Conservation (phyloP, 1,140 invertebrate species). For the Pantala flavescens region DNA sequence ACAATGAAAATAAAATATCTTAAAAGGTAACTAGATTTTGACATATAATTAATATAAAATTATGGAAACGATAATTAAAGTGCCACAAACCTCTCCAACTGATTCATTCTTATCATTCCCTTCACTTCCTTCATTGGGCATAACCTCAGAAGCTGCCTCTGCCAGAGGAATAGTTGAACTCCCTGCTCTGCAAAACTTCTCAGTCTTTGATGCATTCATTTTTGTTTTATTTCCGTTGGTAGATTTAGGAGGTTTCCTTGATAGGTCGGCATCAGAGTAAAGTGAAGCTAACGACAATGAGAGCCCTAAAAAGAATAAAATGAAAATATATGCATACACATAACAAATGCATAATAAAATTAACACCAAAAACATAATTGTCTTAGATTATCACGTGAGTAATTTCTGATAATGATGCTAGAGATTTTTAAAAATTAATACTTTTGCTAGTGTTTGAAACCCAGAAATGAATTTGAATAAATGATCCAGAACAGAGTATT, state of each 20-base stretch:
- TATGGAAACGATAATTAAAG: no score
- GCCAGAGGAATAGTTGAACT: neutral
- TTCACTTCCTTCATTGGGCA: neutral
- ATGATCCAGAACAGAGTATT: no score
- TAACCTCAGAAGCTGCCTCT: neutral
- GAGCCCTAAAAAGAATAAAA: constrained; percentile 35
- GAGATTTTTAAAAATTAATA: no score
- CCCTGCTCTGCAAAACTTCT: neutral
- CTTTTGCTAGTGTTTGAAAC: no score
- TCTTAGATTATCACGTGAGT: no score
- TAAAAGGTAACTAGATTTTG: no score
- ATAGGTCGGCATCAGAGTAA: constrained; percentile 46
- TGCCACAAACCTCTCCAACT: neutral
- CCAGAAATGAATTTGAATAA: no score
- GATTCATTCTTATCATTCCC: neutral
- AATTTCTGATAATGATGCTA: no score
- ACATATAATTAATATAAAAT: no score
- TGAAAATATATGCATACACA: neutral
- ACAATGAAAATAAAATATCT: no score
- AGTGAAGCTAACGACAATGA: constrained; percentile 52
- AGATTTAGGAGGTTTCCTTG: constrained; percentile 12
- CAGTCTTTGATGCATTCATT: neutral
- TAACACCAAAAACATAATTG: no score
- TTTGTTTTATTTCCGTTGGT: neutral
- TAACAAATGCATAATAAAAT: no score